Percentiles rank a stretch among this genome's conserved stretches.
Conservation (phyloP, 2,888 invertebrate species). For the Eupithecia subfuscata region DNA sequence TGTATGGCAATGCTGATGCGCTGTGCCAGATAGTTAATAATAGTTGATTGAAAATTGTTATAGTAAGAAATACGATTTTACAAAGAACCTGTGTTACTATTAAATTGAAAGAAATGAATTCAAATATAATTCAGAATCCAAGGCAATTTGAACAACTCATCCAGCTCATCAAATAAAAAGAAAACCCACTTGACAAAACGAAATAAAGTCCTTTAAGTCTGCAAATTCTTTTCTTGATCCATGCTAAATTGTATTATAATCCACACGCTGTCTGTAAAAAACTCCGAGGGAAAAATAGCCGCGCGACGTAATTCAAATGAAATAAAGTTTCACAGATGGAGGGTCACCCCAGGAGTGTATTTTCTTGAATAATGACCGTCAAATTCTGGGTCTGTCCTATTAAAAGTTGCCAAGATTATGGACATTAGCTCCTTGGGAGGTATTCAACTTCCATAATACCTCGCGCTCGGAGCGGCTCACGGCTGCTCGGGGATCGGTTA, state of each 20-base stretch:
- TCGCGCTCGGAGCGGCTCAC: conserved; percentile 47
- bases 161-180: conserved; percentile 31
- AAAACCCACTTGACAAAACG: conserved; percentile 30
- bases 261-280: conserved; percentile 37
- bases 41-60: background rate
- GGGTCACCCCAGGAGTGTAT: conserved; percentile 66
- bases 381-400: conserved; percentile 77
- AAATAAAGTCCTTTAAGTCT: conserved; percentile 34
- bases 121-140: conserved; percentile 13
- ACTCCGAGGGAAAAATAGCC: conserved; percentile 40
- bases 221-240: conserved; percentile 33
- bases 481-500: conserved; percentile 50
- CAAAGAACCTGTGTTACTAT: background rate
- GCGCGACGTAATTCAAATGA: conserved; percentile 46
- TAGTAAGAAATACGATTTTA: background rate
- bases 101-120: background rate
- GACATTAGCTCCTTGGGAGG: conserved; percentile 75
- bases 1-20: too few relatives aligned
- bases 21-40: too few relatives aligned
- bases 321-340: conserved; percentile 43
- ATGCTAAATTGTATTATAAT: conserved; percentile 37
- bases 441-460: conserved; percentile 73
- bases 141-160: conserved; percentile 22
- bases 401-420: conserved; percentile 82
- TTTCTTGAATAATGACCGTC: conserved; percentile 79